These are phyloP conservation scores for Scophthalmus maximus DNA, from an alignment of 2,113 vertebrate species.

Conservation along the genomic window DNA sequence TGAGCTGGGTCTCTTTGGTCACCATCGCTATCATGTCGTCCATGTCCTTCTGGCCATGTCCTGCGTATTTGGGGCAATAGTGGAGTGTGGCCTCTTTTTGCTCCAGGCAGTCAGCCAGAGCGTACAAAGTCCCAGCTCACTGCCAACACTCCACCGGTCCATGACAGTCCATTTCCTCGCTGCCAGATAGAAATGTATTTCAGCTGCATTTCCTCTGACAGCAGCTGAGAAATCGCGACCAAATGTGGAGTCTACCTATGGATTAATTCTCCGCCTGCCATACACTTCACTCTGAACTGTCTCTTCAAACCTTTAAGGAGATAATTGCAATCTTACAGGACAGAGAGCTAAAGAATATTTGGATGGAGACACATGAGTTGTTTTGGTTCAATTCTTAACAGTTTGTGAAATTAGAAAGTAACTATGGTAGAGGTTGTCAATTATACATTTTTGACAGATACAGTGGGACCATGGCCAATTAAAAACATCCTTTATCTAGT, in stretches of 20 bases:
- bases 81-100: slow-evolving; percentile 67
- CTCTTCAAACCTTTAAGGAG: not conserved
- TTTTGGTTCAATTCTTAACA: not conserved
- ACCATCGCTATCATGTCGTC: slow-evolving; percentile 27
- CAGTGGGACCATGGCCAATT: too few relatives aligned
- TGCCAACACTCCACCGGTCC: slow-evolving; percentile 57
- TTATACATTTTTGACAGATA: too few relatives aligned
- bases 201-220: slow-evolving; percentile 56
- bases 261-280: slow-evolving; percentile 33
- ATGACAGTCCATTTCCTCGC: slow-evolving; percentile 55
- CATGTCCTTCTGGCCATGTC: slow-evolving; percentile 46
- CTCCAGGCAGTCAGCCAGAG: slow-evolving; percentile 59
- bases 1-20: slow-evolving; percentile 37
- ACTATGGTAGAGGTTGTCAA: too few relatives aligned
- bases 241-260: slow-evolving; percentile 16
- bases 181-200: slow-evolving; percentile 61
- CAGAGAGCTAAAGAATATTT: not conserved
- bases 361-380: not conserved
- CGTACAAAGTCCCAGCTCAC: slow-evolving; percentile 59
- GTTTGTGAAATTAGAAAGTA: not conserved
- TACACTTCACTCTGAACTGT: slow-evolving; percentile 5
- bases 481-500: too few relatives aligned
- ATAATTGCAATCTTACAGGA: not conserved
- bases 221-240: slow-evolving; percentile 26
- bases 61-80: slow-evolving; percentile 50